A percentile compares a stretch with the other conserved stretches of the same genome.
Evolutionary conservation across 1,140 invertebrate genomes (phyloP).

Genomic region (Drosophila neocordata): DNA sequence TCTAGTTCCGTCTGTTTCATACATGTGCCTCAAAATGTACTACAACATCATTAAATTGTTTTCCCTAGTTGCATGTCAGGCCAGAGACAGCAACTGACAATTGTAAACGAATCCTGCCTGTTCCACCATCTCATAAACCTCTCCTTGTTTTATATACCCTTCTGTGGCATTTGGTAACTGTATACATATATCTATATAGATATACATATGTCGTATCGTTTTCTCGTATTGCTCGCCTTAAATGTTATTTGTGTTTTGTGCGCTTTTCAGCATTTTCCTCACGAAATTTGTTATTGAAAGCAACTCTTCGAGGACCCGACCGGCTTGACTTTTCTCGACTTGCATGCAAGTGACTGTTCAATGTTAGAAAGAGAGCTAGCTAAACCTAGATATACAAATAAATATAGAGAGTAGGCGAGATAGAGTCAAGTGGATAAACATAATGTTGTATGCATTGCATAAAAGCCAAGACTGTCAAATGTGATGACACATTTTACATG

Average conservation of each 20-base stretch:
- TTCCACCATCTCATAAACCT: background rate
- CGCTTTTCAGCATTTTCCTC: conserved; percentile 35
- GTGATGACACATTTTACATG: conserved; percentile 40
- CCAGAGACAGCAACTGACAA: conserved; percentile 35
- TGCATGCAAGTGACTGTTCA: conserved; percentile 10
- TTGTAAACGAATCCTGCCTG: conserved; percentile 17
- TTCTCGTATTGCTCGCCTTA: conserved; percentile 14
- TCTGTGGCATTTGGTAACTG: background rate
- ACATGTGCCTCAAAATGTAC: conserved; percentile 39
- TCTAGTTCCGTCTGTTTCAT: background rate
- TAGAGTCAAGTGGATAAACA: conserved; percentile 23
- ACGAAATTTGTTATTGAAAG: conserved; percentile 48
- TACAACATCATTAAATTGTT: conserved; percentile 77
- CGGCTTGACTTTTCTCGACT: conserved; percentile 14
- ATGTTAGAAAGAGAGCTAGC: background rate
- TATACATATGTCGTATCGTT: conserved; percentile 12
- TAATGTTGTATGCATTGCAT: conserved; percentile 37
- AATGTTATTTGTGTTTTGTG: conserved; percentile 41
- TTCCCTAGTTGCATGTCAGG: conserved; percentile 67
- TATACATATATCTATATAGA: conserved; percentile 21
- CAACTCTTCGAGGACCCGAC: conserved; percentile 30
- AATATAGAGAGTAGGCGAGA: background rate
- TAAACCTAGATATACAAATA: background rate
- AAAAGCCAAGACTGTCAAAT: conserved; percentile 52
- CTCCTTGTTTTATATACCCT: background rate